Evolutionary conservation across 2,113 vertebrate species (phyloP).

Genomic region (Platanista minor): DNA sequence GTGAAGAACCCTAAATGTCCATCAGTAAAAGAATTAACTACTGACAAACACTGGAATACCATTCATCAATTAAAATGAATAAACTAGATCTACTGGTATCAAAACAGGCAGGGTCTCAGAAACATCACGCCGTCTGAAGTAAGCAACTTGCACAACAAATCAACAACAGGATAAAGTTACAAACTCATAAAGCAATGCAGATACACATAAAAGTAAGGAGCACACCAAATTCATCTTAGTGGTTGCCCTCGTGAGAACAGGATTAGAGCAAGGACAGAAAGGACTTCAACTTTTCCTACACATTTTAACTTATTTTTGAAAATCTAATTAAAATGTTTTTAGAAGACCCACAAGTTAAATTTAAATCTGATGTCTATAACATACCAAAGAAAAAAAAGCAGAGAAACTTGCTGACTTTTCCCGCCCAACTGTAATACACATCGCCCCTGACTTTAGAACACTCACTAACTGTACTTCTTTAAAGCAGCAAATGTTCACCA

Average conservation of each 20-base stretch:
- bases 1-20: too few species aligned
- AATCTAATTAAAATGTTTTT: background rate
- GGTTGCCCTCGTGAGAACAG: rapidly evolving
- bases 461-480: background rate
- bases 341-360: background rate
- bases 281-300: background rate
- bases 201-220: rapidly evolving
- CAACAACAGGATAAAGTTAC: background rate
- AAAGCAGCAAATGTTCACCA: background rate
- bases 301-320: background rate
- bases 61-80: background rate
- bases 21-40: background rate
- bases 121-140: background rate
- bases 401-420: background rate
- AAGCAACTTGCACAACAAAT: background rate
- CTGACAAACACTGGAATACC: background rate
- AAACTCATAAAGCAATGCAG: rapidly evolving
- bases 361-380: background rate
- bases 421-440: too few species aligned
- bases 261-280: rapidly evolving
- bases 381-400: background rate
- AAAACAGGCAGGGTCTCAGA: background rate
- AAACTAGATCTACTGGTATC: background rate
- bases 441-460: background rate
- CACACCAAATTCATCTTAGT: rapidly evolving